A percentile compares a stretch with the other conserved stretches of the same genome.
Evolutionary conservation across 1,140 invertebrate species (phyloP).

Genomic region (Drosophila neocordata): DNA sequence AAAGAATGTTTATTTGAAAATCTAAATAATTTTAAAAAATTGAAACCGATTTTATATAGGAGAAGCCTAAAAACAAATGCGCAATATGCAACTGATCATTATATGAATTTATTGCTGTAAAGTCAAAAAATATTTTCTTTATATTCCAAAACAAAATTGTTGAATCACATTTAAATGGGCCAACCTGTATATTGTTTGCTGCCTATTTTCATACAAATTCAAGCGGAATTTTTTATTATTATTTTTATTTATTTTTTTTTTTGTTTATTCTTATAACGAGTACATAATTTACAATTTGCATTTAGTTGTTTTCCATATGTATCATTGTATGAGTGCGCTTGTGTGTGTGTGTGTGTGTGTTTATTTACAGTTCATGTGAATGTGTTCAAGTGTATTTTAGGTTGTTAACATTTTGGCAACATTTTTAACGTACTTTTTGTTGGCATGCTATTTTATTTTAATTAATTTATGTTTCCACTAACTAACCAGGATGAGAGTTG

Average conservation of each 20-base stretch:
- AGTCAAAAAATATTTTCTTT: too few relatives aligned
- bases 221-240: conserved; percentile 35
- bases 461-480: conserved; percentile 36
- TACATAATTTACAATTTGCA: conserved; percentile 72
- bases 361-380: conserved; percentile 14
- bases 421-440: conserved; percentile 28
- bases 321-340: conserved; percentile 17
- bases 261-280: conserved; percentile 58
- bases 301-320: conserved; percentile 47
- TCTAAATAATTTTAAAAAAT: too few relatives aligned
- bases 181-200: neutral
- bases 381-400: neutral
- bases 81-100: too few relatives aligned
- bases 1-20: too few relatives aligned
- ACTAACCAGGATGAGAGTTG: conserved; percentile 37
- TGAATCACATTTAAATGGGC: neutral
- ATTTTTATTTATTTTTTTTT: too few relatives aligned
- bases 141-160: too few relatives aligned
- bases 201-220: conserved; percentile 34
- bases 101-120: too few relatives aligned
- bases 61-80: too few relatives aligned
- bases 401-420: conserved; percentile 58
- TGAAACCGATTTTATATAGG: too few relatives aligned
- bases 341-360: conserved; percentile 19
- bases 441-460: conserved; percentile 30